Evolutionary conservation across 64 coral and sea anemone genomes (phyloP).

Genomic region (Anthopleura sola): DNA sequence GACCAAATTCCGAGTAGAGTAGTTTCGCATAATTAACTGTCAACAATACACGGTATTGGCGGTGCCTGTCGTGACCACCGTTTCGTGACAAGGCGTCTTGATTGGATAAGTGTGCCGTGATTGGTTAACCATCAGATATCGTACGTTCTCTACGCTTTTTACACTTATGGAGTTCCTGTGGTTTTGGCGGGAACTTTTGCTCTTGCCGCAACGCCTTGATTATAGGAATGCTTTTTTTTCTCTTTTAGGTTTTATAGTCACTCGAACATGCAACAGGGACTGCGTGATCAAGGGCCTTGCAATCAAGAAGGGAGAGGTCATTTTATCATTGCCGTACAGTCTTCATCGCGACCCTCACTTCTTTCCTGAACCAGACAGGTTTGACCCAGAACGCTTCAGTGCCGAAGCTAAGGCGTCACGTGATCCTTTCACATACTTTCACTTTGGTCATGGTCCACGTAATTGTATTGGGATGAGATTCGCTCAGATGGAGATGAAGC

Average conservation of each 20-base stretch:
- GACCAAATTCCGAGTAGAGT: too few species aligned
- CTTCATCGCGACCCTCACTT: slow-evolving; percentile 27
- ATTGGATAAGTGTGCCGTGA: too few species aligned
- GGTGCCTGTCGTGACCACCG: too few species aligned
- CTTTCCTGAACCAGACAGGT: slow-evolving; percentile 26
- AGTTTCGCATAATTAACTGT: too few species aligned
- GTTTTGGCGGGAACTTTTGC: too few species aligned
- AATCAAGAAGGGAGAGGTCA: slow-evolving; percentile 11
- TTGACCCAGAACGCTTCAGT: slow-evolving; percentile 40
- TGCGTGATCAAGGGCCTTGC: slow-evolving; percentile 18
- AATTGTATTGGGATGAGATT: slow-evolving; percentile 55
- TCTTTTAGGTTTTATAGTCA: slow-evolving; percentile 6
- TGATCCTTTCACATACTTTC: slow-evolving; percentile 36
- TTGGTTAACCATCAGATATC: too few species aligned
- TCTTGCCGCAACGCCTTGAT: too few species aligned
- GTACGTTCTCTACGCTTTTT: too few species aligned
- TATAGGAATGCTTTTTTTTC: background rate
- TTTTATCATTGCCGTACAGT: slow-evolving; percentile 22
- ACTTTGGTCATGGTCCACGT: slow-evolving; percentile 42
- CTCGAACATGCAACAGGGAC: slow-evolving; percentile 21
- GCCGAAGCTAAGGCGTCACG: slow-evolving; percentile 25
- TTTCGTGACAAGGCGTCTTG: too few species aligned
- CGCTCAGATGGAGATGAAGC: slow-evolving; percentile 26
- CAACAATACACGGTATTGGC: too few species aligned
- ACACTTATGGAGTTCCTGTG: too few species aligned